Base-by-base conservation (phyloP, 2,113 vertebrate genomes). In the Lasiurus borealis region DNA sequence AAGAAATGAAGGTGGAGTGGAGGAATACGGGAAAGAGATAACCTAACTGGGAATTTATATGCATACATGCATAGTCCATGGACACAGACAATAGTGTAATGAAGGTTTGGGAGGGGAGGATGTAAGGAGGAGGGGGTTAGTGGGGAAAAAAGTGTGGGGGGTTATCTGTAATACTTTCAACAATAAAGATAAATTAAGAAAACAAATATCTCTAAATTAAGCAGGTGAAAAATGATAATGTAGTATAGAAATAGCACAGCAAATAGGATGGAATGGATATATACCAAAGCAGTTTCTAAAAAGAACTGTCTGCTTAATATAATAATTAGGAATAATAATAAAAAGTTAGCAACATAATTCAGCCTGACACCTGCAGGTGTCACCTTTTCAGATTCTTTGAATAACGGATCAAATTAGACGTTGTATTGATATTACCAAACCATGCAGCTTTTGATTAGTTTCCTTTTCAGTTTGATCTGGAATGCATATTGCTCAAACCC, bases 401-500 rank as follows among this genome's bases (percentile, higher is more conserved):
- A 64, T 19, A 78, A 87, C 76, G 73, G 40, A 57, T 62, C 72
- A 69, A 78, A 76, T 87, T 3, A 11, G 7, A 81, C 62, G 19
- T 87, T 62, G 29, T 54, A n/a, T 66, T 77, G 15, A 73, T 82
- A 82, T 71, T 34, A 78, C 18, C 10, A n/a, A 92, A 76, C 46
- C 66, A 54, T 36, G 59, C 25, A 36, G 25, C 25, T 84, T 94
- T 91, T 91, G 72, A 85, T 87, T 40, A 73, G 18, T 59, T 89
- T 54, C 23, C 36, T 76, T 84, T 94, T 90, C 34, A 36, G 72
- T 50, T 59, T 71, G 34, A 88, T 88, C 68, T 54, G 50, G 84
- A 91, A 78, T 72, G 81, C 9, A 82, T 40, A 72, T 90, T 34
- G 8, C 88, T 92, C 80, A 59, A 71, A 25, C 12, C 76, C n/a